phyloP scores from a whole-genome alignment of 2,797 vertebrate species.

The Sciurus carolinensis region DNA sequence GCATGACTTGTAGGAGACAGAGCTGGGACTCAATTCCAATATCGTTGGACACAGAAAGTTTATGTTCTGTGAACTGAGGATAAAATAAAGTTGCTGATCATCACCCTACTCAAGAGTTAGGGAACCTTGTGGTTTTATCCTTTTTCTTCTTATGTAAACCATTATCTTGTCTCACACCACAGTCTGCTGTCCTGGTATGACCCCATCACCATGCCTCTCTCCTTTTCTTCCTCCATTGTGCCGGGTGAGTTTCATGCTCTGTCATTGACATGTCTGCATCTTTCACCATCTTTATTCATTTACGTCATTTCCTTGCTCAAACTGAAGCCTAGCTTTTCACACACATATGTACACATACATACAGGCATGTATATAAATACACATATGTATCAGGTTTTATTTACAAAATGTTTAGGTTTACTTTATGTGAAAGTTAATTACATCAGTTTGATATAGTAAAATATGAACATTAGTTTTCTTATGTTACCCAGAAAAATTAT shows the following conservation, averaged over 20 bases:
- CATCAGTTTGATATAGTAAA: too few species aligned
- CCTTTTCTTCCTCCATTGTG: not conserved
- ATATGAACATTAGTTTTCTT: too few species aligned
- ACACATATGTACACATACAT: too few species aligned
- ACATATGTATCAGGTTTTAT: too few species aligned
- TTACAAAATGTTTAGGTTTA: too few species aligned
- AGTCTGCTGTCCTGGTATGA: not conserved
- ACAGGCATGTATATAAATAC: too few species aligned
- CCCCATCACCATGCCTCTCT: fast-evolving
- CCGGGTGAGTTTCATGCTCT: not conserved
- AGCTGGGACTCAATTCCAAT: not conserved
- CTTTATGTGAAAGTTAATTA: too few species aligned
- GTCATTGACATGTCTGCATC: not conserved
- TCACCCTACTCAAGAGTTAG: not conserved
- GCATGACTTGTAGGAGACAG: not conserved
- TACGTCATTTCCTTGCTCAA: not conserved
- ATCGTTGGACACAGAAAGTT: not conserved
- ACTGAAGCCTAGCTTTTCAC: not conserved
- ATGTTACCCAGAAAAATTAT: too few species aligned
- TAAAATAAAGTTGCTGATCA: not conserved
- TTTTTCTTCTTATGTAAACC: not conserved
- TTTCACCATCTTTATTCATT: not conserved
- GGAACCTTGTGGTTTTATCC: not conserved
- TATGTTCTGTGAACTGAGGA: not conserved
- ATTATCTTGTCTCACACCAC: not conserved